Evolutionary conservation across 2,888 invertebrate genomes (phyloP), one percentile per base, ranked within the genome.

Genomic region (Callinectes sapidus): DNA sequence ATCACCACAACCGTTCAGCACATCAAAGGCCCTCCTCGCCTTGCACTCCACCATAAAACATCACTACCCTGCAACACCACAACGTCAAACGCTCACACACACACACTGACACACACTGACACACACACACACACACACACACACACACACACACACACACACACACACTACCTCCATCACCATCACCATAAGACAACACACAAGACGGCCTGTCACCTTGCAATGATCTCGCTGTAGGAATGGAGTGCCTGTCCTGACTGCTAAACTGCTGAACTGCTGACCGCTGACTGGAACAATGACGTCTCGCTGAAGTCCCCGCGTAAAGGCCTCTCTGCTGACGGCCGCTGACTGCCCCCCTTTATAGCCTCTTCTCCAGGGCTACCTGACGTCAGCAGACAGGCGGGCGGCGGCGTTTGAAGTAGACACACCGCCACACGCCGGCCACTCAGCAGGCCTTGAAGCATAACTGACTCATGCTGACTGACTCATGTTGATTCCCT

Each of bases 361-460:
- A 81, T 81, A 81, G 81, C 81, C 35, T 81, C 81, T 81, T 35
- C 13, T 81, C 35, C 35, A 32, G 13, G 81, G 81, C 32, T 6
- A 32, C 18, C 35, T 81, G 81, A 81, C 81, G 81, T 87, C 87
- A 87, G 55, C 28, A 54, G 32, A 87, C 54, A 87, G 23, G 13
- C 87, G 13, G 54, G 61, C 61, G 61, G 48, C 87, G 6, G 42
- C 42, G n/a, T 39, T 86, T 48, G n/a, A 87, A 54, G 54, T 87
- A 23, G 54, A 18, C 3, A 87, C 42, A 13, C 13, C 87, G 10
- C n/a, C 42, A n/a, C 5, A 48, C 48, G 8, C 87, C 28, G 13
- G 13, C 28, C 2, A 77, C 28, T 77, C 28, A 28, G 5, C 55
- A 71, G 71, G n/a, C 71, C 28, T 71, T 71, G 71, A 23, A 8